Conservation (phyloP, 2,797 vertebrate species). For the Pipistrellus kuhlii region DNA sequence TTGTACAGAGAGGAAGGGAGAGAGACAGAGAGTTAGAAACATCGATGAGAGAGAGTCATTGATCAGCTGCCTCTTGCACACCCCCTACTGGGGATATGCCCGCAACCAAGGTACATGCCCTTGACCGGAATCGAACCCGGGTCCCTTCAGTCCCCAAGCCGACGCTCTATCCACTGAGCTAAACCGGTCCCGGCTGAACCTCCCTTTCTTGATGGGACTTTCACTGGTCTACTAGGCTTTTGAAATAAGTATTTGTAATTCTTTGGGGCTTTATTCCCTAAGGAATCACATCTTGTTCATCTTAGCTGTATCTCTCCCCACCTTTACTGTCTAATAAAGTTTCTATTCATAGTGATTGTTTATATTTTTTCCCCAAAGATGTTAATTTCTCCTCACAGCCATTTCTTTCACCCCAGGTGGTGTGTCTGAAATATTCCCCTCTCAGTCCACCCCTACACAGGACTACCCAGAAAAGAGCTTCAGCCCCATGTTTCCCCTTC, state of each 20-base stretch:
- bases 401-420: background rate
- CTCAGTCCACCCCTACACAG: background rate
- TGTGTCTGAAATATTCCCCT: background rate
- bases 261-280: background rate
- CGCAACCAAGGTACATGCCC: no score
- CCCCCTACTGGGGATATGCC: no score
- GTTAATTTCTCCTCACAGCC: background rate
- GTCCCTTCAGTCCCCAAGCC: no score
- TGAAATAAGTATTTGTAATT: background rate
- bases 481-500: background rate
- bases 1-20: no score
- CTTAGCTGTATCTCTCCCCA: background rate
- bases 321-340: background rate
- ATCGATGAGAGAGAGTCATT: no score
- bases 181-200: no score
- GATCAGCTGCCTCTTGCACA: no score
- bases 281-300: background rate
- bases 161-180: no score
- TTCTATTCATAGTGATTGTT: background rate
- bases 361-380: background rate
- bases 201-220: background rate
- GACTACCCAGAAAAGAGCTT: no score
- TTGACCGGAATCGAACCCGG: no score
- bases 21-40: no score
- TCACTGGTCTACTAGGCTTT: background rate